These are phyloP conservation scores for Drosophila prosaltans DNA, from an alignment of 1,140 invertebrate species.

Conservation along the genomic window DNA sequence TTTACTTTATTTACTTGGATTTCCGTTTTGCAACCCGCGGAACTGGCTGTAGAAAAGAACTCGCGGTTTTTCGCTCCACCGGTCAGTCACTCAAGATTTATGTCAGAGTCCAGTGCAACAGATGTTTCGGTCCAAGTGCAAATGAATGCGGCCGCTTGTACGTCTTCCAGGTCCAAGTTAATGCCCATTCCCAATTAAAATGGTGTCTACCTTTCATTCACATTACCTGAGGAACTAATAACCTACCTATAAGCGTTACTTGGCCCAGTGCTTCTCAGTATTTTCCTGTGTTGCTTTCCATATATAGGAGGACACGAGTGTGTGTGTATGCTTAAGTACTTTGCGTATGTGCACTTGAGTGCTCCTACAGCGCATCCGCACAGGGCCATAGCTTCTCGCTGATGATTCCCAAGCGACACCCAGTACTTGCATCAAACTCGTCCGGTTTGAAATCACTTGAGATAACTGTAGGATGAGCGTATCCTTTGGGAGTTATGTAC, in stretches of 20 bases:
- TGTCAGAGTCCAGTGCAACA: conserved; percentile 67
- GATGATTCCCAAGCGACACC: conserved; percentile 21
- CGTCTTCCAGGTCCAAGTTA: conserved; percentile 15
- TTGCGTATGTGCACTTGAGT: conserved; percentile 67
- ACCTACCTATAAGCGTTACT: conserved; percentile 69
- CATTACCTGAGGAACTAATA: conserved; percentile 58
- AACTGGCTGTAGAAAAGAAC: not conserved
- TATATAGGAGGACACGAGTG: not conserved
- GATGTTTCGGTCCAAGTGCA: conserved; percentile 68
- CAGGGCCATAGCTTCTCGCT: conserved; percentile 41
- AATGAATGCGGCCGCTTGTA: conserved; percentile 48
- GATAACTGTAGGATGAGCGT: conserved; percentile 51
- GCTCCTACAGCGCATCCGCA: conserved; percentile 44
- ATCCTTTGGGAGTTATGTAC: conserved; percentile 62
- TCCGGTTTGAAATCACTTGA: conserved; percentile 67
- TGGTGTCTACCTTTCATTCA: not conserved
- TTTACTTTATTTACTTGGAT: not conserved
- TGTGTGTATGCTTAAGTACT: conserved; percentile 61
- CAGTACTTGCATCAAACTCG: conserved; percentile 15
- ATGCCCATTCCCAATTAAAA: conserved; percentile 25
- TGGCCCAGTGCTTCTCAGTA: not conserved
- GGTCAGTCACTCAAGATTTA: conserved; percentile 82
- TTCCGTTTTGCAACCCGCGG: not conserved
- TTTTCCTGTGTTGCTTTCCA: not conserved
- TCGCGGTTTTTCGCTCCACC: conserved; percentile 77